phyloP scores from a whole-genome alignment of 1,140 invertebrate species.

The Drosophila arizonae region DNA sequence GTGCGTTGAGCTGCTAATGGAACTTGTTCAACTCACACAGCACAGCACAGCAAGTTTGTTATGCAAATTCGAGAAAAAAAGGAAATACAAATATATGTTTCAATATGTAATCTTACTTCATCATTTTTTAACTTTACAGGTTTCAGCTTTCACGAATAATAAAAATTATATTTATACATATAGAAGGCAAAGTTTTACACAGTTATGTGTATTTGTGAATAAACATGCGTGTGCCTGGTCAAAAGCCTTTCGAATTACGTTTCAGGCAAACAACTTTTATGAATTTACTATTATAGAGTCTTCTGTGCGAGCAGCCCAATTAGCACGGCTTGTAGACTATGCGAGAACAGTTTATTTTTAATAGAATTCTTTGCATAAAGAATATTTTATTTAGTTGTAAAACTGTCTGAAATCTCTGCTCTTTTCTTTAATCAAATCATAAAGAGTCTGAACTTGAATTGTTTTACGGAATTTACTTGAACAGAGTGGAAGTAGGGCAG shows the following conservation, averaged over 20 bases:
- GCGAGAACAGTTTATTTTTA: background rate
- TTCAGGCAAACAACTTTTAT: conserved; percentile 7
- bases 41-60: conserved; percentile 18
- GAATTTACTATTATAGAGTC: background rate
- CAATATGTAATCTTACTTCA: too few species aligned
- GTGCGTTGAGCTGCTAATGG: conserved; percentile 18
- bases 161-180: background rate
- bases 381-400: conserved; percentile 1
- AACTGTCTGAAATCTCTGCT: background rate
- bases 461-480: background rate
- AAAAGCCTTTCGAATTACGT: background rate
- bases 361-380: conserved; percentile 3
- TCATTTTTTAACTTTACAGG: too few species aligned
- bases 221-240: conserved; percentile 4
- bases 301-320: background rate
- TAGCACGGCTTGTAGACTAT: too few species aligned
- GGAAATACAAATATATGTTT: too few species aligned
- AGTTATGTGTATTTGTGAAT: background rate
- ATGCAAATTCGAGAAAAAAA: conserved; percentile 33
- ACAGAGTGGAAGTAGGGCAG: background rate
- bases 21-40: conserved; percentile 19
- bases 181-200: background rate
- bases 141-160: too few species aligned
- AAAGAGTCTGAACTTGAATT: conserved; percentile 3
- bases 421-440: conserved; percentile 2